These are phyloP conservation scores for Mechanitis messenoides DNA, from an alignment of 2,888 invertebrate species.

Conservation along the genomic window DNA sequence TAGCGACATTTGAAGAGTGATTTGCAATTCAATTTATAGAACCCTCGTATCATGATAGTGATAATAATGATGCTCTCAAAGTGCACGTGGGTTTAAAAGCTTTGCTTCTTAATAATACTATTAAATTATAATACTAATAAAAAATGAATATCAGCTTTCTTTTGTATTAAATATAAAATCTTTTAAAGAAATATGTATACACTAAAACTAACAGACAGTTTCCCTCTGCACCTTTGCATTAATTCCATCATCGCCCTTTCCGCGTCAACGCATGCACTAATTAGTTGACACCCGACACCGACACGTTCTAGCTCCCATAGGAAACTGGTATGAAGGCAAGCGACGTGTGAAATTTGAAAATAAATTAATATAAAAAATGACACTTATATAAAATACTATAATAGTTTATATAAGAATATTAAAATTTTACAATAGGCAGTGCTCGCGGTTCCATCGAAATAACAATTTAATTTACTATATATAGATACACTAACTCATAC, in stretches of 20 bases:
- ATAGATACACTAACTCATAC: too few species aligned
- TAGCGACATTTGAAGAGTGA: slow-evolving; percentile 70
- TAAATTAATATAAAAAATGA: slow-evolving; percentile 37
- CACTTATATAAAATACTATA: slow-evolving; percentile 16
- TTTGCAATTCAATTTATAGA: slow-evolving; percentile 54
- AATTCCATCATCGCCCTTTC: slow-evolving; percentile 57
- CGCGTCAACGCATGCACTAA: slow-evolving; percentile 69
- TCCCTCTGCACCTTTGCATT: slow-evolving; percentile 54
- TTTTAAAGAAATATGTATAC: slow-evolving; percentile 15
- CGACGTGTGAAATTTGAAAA: slow-evolving; percentile 63
- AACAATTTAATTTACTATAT: not conserved
- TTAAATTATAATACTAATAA: not conserved
- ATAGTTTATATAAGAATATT: not conserved
- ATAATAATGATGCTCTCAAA: slow-evolving; percentile 50
- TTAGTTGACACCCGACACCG: slow-evolving; percentile 64
- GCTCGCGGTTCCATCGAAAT: too few species aligned
- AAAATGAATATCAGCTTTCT: too few species aligned
- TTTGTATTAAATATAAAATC: not conserved
- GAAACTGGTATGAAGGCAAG: slow-evolving; percentile 51
- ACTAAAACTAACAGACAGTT: slow-evolving; percentile 37
- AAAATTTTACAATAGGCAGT: too few species aligned
- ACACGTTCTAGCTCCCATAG: slow-evolving; percentile 52
- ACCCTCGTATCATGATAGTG: slow-evolving; percentile 51
- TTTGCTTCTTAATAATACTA: not conserved
- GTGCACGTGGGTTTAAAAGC: slow-evolving; percentile 53